Percentiles rank a stretch among this genome's conserved stretches.
Conservation (phyloP, 2,113 vertebrate genomes). For the Polyodon spathula region DNA sequence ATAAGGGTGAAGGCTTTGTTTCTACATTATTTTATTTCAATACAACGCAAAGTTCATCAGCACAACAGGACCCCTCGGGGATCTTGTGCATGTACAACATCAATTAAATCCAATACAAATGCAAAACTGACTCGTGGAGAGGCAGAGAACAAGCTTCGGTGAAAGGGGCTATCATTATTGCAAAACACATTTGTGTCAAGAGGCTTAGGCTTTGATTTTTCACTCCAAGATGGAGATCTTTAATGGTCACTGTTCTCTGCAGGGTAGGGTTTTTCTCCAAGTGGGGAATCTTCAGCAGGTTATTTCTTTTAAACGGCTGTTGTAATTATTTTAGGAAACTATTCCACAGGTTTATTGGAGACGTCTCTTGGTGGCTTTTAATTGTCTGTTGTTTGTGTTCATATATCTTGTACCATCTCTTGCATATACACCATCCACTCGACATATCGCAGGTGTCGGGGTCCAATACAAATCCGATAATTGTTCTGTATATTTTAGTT, state of each 20-base stretch:
- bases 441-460: too few species aligned
- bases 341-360: neutral
- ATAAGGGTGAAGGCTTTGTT: conserved; percentile 13
- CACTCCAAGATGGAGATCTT: neutral
- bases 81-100: conserved; percentile 12
- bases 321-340: conserved; percentile 3
- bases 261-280: neutral
- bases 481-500: too few species aligned
- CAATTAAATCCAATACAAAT: conserved; percentile 20
- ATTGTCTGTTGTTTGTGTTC: neutral
- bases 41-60: conserved; percentile 20
- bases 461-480: too few species aligned
- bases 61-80: conserved; percentile 6
- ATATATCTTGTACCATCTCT: neutral
- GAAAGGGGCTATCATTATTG: conserved; percentile 2
- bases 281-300: neutral
- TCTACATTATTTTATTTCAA: conserved; percentile 20
- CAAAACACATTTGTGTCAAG: conserved; percentile 5
- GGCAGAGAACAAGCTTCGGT: neutral
- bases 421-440: too few species aligned
- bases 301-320: neutral
- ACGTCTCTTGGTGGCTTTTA: neutral
- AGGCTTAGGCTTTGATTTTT: neutral
- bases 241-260: neutral
- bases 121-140: neutral